These are phyloP conservation scores for Oncorhynchus tshawytscha DNA, from an alignment of 2,113 vertebrate species.

Conservation along the genomic window DNA sequence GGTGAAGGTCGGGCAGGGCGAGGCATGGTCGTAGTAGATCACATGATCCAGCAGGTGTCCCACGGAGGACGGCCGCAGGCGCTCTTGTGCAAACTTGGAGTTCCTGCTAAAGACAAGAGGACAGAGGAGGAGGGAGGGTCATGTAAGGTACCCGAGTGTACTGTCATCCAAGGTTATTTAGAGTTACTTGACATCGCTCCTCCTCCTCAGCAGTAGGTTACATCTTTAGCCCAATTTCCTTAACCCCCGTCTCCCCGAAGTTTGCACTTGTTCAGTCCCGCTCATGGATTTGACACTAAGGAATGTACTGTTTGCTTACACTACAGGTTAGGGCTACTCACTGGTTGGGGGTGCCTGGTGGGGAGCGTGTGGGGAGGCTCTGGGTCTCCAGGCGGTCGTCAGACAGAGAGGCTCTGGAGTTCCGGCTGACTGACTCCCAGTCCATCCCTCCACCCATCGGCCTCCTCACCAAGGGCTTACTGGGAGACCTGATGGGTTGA, in stretches of 20 bases:
- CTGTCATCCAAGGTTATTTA: no score
- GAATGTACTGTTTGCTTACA: no score
- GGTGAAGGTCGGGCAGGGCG: slow-evolving; percentile 87
- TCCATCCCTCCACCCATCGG: slow-evolving; percentile 82
- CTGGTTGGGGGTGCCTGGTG: slow-evolving; percentile 95
- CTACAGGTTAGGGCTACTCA: slow-evolving; percentile 68
- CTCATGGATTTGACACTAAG: no score
- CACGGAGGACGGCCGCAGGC: slow-evolving; percentile 89
- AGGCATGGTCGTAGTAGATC: slow-evolving; percentile 75
- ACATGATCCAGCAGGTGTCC: slow-evolving; percentile 92
- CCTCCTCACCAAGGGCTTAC: slow-evolving; percentile 90
- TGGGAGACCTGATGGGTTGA: slow-evolving; percentile 82
- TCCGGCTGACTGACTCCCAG: slow-evolving; percentile 95
- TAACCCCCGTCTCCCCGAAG: no score
- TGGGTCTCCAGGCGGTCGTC: slow-evolving; percentile 96
- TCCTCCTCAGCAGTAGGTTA: no score
- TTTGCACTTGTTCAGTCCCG: no score
- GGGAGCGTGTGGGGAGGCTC: slow-evolving; percentile 94
- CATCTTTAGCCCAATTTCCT: no score
- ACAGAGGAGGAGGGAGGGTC: background rate
- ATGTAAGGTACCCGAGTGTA: no score
- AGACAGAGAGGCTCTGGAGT: slow-evolving; percentile 77
- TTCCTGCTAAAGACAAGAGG: slow-evolving; percentile 73
- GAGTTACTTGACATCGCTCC: no score
- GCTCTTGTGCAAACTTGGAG: slow-evolving; percentile 83